These are phyloP conservation scores for Chroicocephalus ridibundus DNA, from an alignment of 2,113 vertebrate genomes.

Conservation along the genomic window DNA sequence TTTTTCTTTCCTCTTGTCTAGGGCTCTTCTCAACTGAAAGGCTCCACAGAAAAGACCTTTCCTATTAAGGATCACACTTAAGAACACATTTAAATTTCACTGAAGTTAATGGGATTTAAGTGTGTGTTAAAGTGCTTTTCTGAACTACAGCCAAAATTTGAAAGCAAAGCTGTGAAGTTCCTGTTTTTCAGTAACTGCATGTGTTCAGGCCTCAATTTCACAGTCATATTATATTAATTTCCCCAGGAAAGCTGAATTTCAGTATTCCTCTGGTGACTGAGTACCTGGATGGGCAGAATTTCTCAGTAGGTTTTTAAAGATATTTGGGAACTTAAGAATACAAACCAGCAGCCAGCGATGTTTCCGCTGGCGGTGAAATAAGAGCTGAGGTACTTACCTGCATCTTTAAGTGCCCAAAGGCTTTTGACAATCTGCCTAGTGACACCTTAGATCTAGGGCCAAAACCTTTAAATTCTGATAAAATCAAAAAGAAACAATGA, in stretches of 20 bases:
- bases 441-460: neutral
- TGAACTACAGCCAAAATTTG: slow-evolving; percentile 20
- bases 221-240: neutral
- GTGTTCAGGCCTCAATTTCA: neutral
- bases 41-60: neutral
- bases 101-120: slow-evolving; percentile 4
- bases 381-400: neutral
- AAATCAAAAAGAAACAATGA: neutral
- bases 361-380: neutral
- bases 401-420: neutral
- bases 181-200: neutral
- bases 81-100: neutral
- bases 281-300: neutral
- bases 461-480: neutral
- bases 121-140: neutral
- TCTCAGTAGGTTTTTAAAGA: neutral
- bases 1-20: neutral
- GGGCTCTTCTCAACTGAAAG: neutral
- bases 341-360: neutral
- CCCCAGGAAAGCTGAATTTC: neutral
- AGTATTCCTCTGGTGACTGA: neutral
- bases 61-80: neutral
- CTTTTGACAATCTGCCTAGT: neutral
- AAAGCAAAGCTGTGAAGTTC: neutral
- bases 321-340: neutral